Percentiles rank a stretch among this genome's conserved stretches.
These are phyloP conservation scores for Cassiopea xamachana DNA, from an alignment of 30 jellyfish, hydroid and myxozoan genomes.

Conservation along the genomic window DNA sequence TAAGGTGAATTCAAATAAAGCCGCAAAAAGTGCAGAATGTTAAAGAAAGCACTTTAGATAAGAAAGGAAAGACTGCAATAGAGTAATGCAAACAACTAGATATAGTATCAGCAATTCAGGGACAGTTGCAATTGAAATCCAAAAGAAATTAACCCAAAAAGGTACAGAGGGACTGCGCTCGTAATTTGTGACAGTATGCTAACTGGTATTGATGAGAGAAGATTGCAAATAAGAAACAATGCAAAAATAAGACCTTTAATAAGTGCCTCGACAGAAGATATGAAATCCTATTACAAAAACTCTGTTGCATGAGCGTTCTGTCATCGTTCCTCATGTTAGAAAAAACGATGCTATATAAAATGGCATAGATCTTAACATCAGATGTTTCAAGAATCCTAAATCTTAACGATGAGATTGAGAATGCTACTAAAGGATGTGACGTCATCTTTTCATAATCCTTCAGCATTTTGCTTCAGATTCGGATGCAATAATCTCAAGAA, in stretches of 20 bases:
- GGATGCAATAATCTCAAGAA: background rate
- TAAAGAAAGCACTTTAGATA: too few species aligned
- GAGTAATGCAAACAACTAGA: background rate
- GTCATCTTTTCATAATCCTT: background rate
- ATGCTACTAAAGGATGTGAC: background rate
- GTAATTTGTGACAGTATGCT: conserved; percentile 12
- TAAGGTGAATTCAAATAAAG: too few species aligned
- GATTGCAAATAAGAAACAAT: conserved; percentile 4
- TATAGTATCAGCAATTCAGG: background rate
- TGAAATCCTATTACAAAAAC: conserved; percentile 4
- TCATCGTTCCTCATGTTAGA: conserved; percentile 3
- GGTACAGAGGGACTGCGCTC: conserved; percentile 10
- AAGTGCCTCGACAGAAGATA: conserved; percentile 23
- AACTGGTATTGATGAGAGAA: conserved; percentile 11
- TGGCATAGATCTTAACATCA: too few species aligned
- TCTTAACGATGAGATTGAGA: conserved; percentile 16
- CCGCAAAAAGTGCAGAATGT: too few species aligned
- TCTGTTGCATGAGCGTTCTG: background rate
- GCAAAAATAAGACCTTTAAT: conserved; percentile 7
- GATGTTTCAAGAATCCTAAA: conserved; percentile 6
- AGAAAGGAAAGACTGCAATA: too few species aligned
- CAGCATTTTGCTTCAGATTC: background rate
- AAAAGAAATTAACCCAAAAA: background rate
- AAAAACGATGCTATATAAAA: conserved; percentile 13
- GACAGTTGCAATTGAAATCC: background rate